Evolutionary conservation across 2,888 invertebrate species (phyloP), one percentile per base, ranked within the genome.

Genomic region (Eupithecia dodoneata): DNA sequence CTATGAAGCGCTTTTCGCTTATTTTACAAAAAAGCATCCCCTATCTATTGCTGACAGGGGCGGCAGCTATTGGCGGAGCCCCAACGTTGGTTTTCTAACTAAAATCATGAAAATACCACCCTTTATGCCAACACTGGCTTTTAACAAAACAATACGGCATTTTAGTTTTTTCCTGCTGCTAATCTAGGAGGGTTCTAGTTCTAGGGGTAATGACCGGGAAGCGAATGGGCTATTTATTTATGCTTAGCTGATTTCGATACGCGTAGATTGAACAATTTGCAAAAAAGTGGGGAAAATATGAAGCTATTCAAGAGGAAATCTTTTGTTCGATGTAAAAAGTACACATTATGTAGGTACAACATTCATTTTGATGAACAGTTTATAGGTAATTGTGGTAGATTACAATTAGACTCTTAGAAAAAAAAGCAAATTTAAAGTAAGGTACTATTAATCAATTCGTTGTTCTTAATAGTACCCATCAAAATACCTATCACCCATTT

Each of bases 1-100:
- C 93, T 93, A 93, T 91, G 88, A 92, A 92, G 92, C 93, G 92
- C 91, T 92, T 86, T 74, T 0, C 67, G 93, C 92, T 93, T 79
- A 76, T 76, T 84, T 85, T 85, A 85, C 82, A 79, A 82, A 85
- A 80, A 80, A 65, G 77, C 89, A 89, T 88, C 92, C 93, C 93
- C 93, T 93, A 92, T 93, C 93, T 93, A 93, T 92, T 77, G 84
- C 86, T 82, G 83, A 85, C 87, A 86, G 84, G 88, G 87, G 85
- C 87, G 85, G 81, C 83, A 84, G 86, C 90, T 84, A 92, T 93
- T 92, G 92, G 93, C 81, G 88, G 91, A 89, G 86, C 87, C 82
- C 81, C 83, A 83, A 81, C 85, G 88, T 85, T 85, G 86, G 87
- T 87, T 88, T 90, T 88, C 88, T 87, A 88, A 88, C 89, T 90